These are phyloP conservation scores for Helicoverpa assulta DNA, from an alignment of 2,888 invertebrate genomes.

Conservation along the genomic window DNA sequence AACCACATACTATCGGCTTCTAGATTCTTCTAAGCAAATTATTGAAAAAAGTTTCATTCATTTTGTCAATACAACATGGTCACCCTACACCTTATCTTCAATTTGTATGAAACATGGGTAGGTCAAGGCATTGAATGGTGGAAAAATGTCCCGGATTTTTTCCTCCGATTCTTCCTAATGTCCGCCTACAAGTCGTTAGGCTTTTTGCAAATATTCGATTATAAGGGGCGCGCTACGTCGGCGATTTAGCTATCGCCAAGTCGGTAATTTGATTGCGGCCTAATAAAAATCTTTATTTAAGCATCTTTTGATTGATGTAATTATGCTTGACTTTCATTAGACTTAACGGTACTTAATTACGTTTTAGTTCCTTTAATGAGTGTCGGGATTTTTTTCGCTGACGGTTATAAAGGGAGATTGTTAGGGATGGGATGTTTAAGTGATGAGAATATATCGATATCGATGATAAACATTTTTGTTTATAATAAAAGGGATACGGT, in stretches of 20 bases:
- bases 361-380: slow-evolving; percentile 19
- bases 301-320: slow-evolving; percentile 43
- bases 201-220: slow-evolving; percentile 60
- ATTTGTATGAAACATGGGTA: slow-evolving; percentile 68
- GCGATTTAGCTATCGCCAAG: slow-evolving; percentile 12
- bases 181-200: slow-evolving; percentile 61
- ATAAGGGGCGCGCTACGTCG: slow-evolving; percentile 20
- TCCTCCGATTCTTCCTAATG: slow-evolving; percentile 71
- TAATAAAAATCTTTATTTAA: slow-evolving; percentile 29
- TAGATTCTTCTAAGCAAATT: no score
- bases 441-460: background rate
- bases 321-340: slow-evolving; percentile 48
- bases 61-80: slow-evolving; percentile 9
- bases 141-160: slow-evolving; percentile 65
- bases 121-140: slow-evolving; percentile 72
- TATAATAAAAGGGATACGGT: no score
- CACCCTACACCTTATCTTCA: slow-evolving; percentile 65
- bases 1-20: no score
- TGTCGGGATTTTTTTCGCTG: slow-evolving; percentile 11
- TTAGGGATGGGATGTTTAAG: background rate
- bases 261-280: slow-evolving; percentile 47
- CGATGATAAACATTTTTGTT: background rate
- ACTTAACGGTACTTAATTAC: slow-evolving; percentile 21
- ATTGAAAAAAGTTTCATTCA: no score
- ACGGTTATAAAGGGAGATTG: background rate